Evolutionary conservation across 2,888 invertebrate genomes (phyloP), one percentile per base, ranked within the genome.

Genomic region (Timema podura): DNA sequence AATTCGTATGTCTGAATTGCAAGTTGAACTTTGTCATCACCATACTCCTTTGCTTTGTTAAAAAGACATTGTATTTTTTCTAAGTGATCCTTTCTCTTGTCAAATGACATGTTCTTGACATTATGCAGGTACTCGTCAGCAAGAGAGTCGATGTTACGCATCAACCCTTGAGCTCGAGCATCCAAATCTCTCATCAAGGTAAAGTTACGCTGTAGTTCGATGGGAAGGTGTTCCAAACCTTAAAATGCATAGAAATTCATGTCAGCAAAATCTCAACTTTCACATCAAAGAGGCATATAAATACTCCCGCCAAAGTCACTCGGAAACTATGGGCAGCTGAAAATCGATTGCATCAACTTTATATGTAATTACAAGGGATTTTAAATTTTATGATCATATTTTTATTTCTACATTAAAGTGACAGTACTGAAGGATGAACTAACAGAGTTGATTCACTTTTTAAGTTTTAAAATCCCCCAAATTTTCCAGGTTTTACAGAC

Each of bases 1-100:
- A 98, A 84, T 84, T 99, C 98, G 79, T 99, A 99, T 0, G 98
- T 98, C 83, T 98, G 96, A 82, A 97, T 96, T 2, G 98, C 97
- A 72, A 98, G 85, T 80, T 96, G 95, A 48, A 98, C 97, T 84
- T 98, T 98, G 78, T 98, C 97, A 79, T 98, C 98, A 3, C 96
- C 96, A 80, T 94, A 96, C 79, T 96, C 96, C 78, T 95, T 95
- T 13, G 96, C 96, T 82, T 96, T 96, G 76, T 93, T 92, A 79
- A 96, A 98, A 70, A 94, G 83, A 72, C 90, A 91, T 80, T 95
- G 91, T 76, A 97, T 96, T 73, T 90, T 90, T 73, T 89, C 88
- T 70, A 95, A 85, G 76, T 93, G 89, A 76, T 95, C 93, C 77
- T 92, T 91, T 75, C 91, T 89, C 74, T 92, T 91, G 72, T 96